phyloP scores from a whole-genome alignment of 2,797 vertebrate species.

The Sebastes kiyomatsui region DNA sequence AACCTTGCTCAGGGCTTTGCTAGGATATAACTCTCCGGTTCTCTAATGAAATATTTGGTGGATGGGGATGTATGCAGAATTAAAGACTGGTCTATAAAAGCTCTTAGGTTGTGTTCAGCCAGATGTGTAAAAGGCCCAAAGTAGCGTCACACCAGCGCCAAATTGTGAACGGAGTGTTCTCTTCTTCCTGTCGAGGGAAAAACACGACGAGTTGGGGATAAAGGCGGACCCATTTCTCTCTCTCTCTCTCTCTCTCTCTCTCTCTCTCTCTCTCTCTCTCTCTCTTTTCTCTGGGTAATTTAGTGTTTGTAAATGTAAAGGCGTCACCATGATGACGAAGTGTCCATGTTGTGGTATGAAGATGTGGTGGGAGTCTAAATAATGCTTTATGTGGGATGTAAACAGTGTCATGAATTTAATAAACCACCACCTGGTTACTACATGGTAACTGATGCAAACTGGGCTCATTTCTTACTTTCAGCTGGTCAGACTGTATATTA shows the following conservation, averaged over 20 bases:
- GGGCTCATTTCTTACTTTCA: constrained; percentile 7
- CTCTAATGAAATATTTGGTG: neutral
- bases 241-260: too few species aligned
- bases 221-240: neutral
- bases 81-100: neutral
- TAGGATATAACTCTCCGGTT: neutral
- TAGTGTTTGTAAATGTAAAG: constrained; percentile 43
- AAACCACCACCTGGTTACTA: constrained; percentile 50
- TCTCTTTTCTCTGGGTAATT: neutral
- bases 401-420: constrained; percentile 60
- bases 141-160: neutral
- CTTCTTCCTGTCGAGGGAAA: neutral
- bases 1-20: neutral
- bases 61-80: neutral
- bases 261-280: neutral
- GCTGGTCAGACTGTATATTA: neutral
- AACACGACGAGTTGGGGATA: neutral
- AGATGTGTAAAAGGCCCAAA: neutral
- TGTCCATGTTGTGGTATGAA: constrained; percentile 42
- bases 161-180: neutral
- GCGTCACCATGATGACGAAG: constrained; percentile 22
- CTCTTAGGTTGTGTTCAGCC: neutral
- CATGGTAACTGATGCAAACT: constrained; percentile 1
- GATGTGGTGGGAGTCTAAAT: constrained; percentile 30
- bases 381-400: constrained; percentile 60